A percentile compares a stretch with the other conserved stretches of the same genome.
These are phyloP conservation scores for Menidia beryllina DNA, from an alignment of 2,113 vertebrate species.

Conservation along the genomic window DNA sequence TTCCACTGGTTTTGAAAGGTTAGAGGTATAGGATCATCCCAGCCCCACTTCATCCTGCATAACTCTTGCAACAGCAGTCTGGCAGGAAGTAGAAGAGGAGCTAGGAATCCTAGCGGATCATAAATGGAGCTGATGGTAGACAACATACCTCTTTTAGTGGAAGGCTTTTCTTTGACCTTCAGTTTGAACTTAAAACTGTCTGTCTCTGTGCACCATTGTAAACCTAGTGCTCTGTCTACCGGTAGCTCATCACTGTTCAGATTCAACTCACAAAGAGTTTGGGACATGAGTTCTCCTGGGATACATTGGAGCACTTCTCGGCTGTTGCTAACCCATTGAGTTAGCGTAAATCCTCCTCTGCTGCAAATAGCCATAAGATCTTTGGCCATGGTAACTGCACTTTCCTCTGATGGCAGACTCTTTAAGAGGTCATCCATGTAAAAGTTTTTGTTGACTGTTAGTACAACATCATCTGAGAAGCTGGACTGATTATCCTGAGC, in stretches of 20 bases:
- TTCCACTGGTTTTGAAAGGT: background rate
- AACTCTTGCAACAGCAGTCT: constrained; percentile 30
- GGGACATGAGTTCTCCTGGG: constrained; percentile 7
- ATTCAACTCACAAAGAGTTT: constrained; percentile 15
- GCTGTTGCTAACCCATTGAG: background rate
- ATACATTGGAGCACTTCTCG: constrained; percentile 6
- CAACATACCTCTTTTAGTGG: background rate
- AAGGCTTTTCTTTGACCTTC: background rate
- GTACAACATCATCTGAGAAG: background rate
- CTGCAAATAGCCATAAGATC: background rate
- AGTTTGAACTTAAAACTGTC: constrained; percentile 29
- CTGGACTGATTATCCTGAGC: background rate
- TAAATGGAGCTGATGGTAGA: constrained; percentile 15
- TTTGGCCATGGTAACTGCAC: background rate
- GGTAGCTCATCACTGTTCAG: constrained; percentile 22
- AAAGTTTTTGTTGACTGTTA: background rate
- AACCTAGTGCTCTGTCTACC: background rate
- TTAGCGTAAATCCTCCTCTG: background rate
- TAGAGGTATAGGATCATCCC: constrained; percentile 13
- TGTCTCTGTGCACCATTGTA: constrained; percentile 25
- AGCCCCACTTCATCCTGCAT: background rate
- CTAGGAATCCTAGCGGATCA: constrained; percentile 17
- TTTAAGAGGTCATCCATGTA: background rate
- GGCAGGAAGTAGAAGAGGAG: constrained; percentile 14
- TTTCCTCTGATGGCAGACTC: background rate